A percentile compares a stretch with the other conserved stretches of the same genome.
These are phyloP conservation scores for Lindbergichthys nudifrons DNA, from an alignment of 2,797 vertebrate genomes.

Conservation along the genomic window DNA sequence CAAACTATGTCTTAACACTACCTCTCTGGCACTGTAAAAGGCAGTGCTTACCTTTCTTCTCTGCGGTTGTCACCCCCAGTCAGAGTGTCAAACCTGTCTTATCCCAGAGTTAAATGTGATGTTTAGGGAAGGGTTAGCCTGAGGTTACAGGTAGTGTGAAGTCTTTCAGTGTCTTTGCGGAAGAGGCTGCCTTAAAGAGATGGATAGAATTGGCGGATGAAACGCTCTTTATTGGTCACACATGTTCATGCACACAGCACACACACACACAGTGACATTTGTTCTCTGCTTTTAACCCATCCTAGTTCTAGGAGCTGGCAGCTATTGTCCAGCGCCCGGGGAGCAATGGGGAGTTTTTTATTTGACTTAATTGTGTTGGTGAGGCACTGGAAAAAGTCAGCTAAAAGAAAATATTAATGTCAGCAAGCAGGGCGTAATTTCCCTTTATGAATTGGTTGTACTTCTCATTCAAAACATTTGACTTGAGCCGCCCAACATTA, in stretches of 20 bases:
- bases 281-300: too few relatives aligned
- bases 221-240: too few relatives aligned
- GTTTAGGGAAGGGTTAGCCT: conserved; percentile 31
- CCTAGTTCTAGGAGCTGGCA: too few relatives aligned
- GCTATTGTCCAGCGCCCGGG: too few relatives aligned
- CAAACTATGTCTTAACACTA: neutral
- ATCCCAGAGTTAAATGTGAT: conserved; percentile 25
- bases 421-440: neutral
- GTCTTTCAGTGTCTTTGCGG: neutral
- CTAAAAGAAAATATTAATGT: neutral
- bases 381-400: neutral
- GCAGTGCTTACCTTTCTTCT: conserved; percentile 20
- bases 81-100: conserved; percentile 10
- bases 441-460: neutral
- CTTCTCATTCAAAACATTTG: neutral
- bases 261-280: too few relatives aligned
- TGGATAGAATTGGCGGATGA: too few relatives aligned
- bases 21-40: conserved; percentile 9
- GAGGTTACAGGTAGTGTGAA: conserved; percentile 15
- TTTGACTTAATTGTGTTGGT: neutral
- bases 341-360: too few relatives aligned
- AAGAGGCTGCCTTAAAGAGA: neutral
- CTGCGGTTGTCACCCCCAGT: neutral
- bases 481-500: conserved; percentile 8
- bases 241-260: too few relatives aligned